Evolutionary conservation across 2,113 vertebrate genomes (phyloP).

Genomic region (Myiopsitta monachus): DNA sequence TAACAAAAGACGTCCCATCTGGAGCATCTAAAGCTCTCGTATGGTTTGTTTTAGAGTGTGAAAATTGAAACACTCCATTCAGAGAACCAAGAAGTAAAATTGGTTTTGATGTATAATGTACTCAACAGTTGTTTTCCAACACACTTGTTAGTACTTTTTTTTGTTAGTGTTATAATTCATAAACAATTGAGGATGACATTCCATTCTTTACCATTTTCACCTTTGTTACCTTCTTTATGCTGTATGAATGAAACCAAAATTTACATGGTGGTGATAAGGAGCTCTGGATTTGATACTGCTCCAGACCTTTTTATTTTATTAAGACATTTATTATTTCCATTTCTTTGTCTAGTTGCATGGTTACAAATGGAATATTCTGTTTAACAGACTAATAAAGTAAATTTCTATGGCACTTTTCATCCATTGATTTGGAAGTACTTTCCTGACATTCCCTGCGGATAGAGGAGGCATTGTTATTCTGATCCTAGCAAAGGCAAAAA

Average conservation of each 20-base stretch:
- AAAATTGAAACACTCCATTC: conserved; percentile 34
- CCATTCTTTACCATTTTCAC: neutral
- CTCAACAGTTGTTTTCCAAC: conserved; percentile 31
- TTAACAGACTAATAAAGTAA: neutral
- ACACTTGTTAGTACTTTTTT: neutral
- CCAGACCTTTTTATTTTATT: neutral
- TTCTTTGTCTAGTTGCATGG: neutral
- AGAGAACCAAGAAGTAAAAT: conserved; percentile 33
- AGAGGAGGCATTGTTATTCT: neutral
- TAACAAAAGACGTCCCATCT: conserved; percentile 40
- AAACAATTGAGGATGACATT: neutral
- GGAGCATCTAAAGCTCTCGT: conserved; percentile 32
- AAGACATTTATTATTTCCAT: neutral
- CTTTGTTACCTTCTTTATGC: neutral
- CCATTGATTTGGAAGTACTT: neutral
- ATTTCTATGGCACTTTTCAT: neutral
- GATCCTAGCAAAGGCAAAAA: neutral
- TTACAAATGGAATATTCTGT: neutral
- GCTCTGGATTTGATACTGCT: neutral
- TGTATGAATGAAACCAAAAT: neutral
- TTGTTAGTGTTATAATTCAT: neutral
- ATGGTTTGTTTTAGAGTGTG: conserved; percentile 53
- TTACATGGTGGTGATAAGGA: neutral
- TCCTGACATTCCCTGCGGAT: neutral
- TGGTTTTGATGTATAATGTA: neutral